Conservation (phyloP, 2,888 invertebrate species). For the Asteroscopus sphinx region DNA sequence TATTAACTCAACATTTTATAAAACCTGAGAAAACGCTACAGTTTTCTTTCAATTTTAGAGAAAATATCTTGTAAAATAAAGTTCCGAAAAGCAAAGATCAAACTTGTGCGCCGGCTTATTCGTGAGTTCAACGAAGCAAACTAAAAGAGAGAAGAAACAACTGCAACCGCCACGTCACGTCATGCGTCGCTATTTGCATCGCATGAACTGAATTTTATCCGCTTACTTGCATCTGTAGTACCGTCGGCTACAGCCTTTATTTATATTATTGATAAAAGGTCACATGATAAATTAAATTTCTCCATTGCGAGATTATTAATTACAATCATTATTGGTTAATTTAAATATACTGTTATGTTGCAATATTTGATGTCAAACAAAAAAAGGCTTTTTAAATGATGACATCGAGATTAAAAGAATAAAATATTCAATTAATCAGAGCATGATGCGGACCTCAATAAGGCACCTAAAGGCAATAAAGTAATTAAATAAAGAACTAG, state of each 20-base stretch:
- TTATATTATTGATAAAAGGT: constrained; percentile 30
- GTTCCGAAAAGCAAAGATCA: constrained; percentile 1
- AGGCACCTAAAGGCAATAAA: constrained; percentile 1
- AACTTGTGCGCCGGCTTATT: constrained; percentile 11
- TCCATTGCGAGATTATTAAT: constrained; percentile 22
- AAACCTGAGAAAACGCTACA: not conserved
- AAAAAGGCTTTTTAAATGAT: no score
- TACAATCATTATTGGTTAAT: constrained; percentile 16
- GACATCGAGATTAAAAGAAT: not conserved
- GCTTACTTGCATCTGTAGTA: constrained; percentile 17
- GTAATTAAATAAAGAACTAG: constrained; percentile 11
- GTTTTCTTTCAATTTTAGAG: not conserved
- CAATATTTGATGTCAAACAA: no score
- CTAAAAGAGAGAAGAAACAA: constrained; percentile 33
- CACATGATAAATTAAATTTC: constrained; percentile 37
- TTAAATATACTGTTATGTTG: not conserved
- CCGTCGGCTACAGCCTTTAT: constrained; percentile 38
- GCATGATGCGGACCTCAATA: not conserved
- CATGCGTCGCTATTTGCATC: constrained; percentile 35
- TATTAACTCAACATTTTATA: not conserved
- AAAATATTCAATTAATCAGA: not conserved
- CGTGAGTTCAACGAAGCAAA: constrained; percentile 30
- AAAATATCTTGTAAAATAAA: constrained; percentile 18
- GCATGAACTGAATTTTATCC: constrained; percentile 27
- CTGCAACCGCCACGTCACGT: constrained; percentile 35